Conservation (phyloP, 2,888 invertebrate genomes). For the Malthinus seriepunctatus region DNA sequence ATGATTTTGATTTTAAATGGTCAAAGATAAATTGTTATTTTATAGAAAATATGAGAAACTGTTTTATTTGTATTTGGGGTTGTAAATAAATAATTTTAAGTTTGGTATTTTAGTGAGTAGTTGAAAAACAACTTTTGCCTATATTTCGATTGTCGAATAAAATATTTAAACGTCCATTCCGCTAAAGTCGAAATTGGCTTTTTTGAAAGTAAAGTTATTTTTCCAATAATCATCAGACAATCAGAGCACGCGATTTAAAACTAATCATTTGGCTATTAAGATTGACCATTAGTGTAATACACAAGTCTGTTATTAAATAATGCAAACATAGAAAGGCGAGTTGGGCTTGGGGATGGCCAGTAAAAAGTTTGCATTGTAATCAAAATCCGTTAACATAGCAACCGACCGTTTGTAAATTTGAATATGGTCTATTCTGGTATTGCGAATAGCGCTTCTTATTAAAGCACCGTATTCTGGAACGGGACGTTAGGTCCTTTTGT, state of each 20-base stretch:
- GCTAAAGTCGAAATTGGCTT: constrained; percentile 22
- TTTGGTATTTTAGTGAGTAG: too few species aligned
- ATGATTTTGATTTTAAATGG: too few species aligned
- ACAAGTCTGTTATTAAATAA: constrained; percentile 32
- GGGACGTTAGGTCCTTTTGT: constrained; percentile 33
- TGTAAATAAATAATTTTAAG: too few species aligned
- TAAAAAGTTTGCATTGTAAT: constrained; percentile 36
- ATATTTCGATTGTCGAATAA: constrained; percentile 9
- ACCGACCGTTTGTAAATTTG: constrained; percentile 31
- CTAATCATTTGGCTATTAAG: constrained; percentile 31
- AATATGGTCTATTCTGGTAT: constrained; percentile 16
- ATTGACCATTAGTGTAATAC: constrained; percentile 32
- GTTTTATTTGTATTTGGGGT: too few species aligned
- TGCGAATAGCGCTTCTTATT: constrained; percentile 30
- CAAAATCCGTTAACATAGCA: constrained; percentile 36
- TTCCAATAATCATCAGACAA: constrained; percentile 27
- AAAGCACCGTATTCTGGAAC: constrained; percentile 32
- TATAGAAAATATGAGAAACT: too few species aligned
- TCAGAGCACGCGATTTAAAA: constrained; percentile 32
- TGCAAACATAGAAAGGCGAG: constrained; percentile 24
- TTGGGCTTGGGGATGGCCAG: constrained; percentile 16
- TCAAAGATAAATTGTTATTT: too few species aligned
- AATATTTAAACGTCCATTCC: constrained; percentile 19
- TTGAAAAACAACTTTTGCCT: constrained; percentile 16
- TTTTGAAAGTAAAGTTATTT: constrained; percentile 21